Evolutionary conservation across 2,888 invertebrate species (phyloP), one percentile per base, ranked within the genome.

Genomic region (Therioaphis trifolii): DNA sequence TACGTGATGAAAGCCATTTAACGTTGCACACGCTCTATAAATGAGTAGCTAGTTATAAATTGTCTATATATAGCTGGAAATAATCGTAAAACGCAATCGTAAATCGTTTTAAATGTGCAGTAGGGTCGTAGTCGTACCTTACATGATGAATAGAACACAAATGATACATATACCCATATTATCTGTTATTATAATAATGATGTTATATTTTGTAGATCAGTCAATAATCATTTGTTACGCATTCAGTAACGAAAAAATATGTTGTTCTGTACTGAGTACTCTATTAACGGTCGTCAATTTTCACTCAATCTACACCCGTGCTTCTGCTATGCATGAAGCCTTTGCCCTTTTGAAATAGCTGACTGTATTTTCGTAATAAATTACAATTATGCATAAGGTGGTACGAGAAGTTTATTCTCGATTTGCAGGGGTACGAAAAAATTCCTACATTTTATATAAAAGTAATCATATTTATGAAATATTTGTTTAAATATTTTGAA

Each of bases 1-100:
- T 69, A 46, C 24, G 46, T 46, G 43, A 69, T 27, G 24, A 69
- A 69, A 69, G 46, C 24, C 9, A 69, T 69, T 69, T 69, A 69
- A 43, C 18, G 69, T 40, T n/a, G 35, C 9, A 11, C 40, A 43
- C 24, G 2, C 4, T 46, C 35, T 29, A 68, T 35, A 21, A 11
- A 29, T 63, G 18, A 29, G 15, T 18, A 18, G 18, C 27, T 29
- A 40, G 46, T 46, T 14, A 46, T 71, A 46, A 24, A 71, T 71
- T 27, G 24, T 49, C 27, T 18, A 18, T 69, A 18, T 69, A 27
- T 69, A 55, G 46, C 46, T 27, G 43, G 12, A 71, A 46, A 71
- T 71, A 71, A 71, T 71, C 27, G 18, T 71, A 71, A 46, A 71
- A 27, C 27, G 71, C 18, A 27, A 71, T 71, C 18, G 15, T 15